Conservation (phyloP, 2,113 vertebrate genomes). For the Oreocharis arfaki region DNA sequence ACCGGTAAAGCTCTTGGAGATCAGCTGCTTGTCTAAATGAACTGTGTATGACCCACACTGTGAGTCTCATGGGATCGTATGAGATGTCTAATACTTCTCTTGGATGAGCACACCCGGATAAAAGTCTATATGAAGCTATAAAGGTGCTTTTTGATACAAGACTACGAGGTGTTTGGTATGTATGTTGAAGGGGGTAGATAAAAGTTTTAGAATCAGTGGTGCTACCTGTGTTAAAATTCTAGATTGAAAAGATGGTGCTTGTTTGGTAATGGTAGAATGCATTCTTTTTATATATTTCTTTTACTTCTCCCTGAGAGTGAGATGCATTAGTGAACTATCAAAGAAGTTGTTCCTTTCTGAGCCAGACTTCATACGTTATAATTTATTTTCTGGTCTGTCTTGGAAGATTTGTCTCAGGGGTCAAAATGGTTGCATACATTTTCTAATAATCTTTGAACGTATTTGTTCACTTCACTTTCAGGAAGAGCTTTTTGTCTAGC, state of each 20-base stretch:
- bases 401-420: neutral
- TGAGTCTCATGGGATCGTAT: neutral
- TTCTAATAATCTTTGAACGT: constrained; percentile 24
- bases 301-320: neutral
- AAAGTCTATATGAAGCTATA: neutral
- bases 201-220: neutral
- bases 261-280: neutral
- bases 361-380: neutral
- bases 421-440: neutral
- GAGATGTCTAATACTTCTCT: neutral
- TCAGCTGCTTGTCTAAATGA: constrained; percentile 12
- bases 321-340: neutral
- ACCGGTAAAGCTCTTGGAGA: neutral
- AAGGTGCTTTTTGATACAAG: neutral
- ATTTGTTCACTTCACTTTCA: constrained; percentile 44
- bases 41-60: neutral
- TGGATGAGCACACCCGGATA: neutral
- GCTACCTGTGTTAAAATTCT: neutral
- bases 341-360: neutral
- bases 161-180: neutral
- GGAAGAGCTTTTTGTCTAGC: neutral
- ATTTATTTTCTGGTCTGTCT: neutral
- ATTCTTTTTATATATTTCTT: neutral
- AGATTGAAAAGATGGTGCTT: neutral
- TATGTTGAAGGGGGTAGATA: neutral